phyloP scores from a whole-genome alignment of 2,888 invertebrate genomes.

The Netelia inedita region DNA sequence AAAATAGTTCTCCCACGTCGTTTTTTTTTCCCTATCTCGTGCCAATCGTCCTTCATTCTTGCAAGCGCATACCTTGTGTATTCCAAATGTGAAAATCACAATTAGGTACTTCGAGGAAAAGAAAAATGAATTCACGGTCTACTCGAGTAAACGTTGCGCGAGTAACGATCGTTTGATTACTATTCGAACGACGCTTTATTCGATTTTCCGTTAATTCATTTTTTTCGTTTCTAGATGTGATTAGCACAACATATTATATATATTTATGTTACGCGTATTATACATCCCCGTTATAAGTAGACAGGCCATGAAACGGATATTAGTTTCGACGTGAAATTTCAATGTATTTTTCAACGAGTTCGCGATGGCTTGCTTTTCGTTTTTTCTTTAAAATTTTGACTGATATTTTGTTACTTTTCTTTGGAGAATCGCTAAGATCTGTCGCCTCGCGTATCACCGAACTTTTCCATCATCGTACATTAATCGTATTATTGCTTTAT shows the following conservation, averaged over 20 bases:
- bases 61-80: conserved; percentile 60
- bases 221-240: conserved; percentile 18
- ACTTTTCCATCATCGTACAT: conserved; percentile 11
- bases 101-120: conserved; percentile 31
- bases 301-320: conserved; percentile 54
- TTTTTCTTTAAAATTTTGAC: not conserved
- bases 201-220: not conserved
- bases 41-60: conserved; percentile 49
- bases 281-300: conserved; percentile 54
- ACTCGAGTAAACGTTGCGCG: not conserved
- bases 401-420: not conserved
- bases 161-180: not conserved
- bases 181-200: not conserved
- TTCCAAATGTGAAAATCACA: conserved; percentile 60
- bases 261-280: conserved; percentile 27
- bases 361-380: not conserved
- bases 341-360: not conserved
- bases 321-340: conserved; percentile 30
- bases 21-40: not conserved
- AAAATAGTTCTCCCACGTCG: not conserved
- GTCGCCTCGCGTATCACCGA: not conserved
- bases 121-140: not conserved
- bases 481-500: conserved; percentile 66
- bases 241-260: conserved; percentile 20
- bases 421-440: too few relatives aligned